Base-by-base conservation (phyloP, 2,888 invertebrate species). In the Aspidapion aeneum region DNA sequence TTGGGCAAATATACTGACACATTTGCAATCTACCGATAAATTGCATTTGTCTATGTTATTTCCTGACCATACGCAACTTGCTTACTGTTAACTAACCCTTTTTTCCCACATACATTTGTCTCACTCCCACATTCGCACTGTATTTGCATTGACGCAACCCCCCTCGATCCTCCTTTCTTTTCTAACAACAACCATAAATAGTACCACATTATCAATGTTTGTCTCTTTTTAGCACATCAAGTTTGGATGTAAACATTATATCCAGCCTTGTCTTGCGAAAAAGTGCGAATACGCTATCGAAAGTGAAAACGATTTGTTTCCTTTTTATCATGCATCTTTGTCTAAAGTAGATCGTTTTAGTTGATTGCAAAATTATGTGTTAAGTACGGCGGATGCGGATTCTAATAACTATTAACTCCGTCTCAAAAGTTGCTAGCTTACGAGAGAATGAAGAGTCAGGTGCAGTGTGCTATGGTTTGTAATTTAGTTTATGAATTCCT, bases 31-130 rank as follows among this genome's bases (percentile, higher is more conserved):
- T 35, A 35, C 35, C 12, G 35, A 3, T n/a, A n/a, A n/a, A n/a
- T n/a, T n/a, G 35, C 3, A 35, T 35, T 35, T 35, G 3, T 3
- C 35, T 35, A 35, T 35, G 35, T 12, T 12, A 12, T 35, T 62
- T 65, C 73, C 74, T 73, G 73, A 79, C 79, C 80, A 77, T 61
- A 74, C 73, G 72, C 78, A 80, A 80, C 75, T 75, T 79, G 76
- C 78, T 78, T 73, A 35, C 35, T 35, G 35, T 35, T 35, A 35
- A 35, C 35, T 35, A 35, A 35, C 35, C 35, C 35, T 35, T 35
- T n/a, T n/a, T 35, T 35, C 35, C 35, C 12, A 35, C 12, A 3
- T 12, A 35, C 12, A 3, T 35, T 12, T 35, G 35, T 35, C 35
- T 35, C 35, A 35, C 35, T 35, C 35, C 35, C 35, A 35, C 35